Evolutionary conservation across 2,113 vertebrate genomes (phyloP), one percentile per base, ranked within the genome.

Genomic region (Mystacornis crossleyi): DNA sequence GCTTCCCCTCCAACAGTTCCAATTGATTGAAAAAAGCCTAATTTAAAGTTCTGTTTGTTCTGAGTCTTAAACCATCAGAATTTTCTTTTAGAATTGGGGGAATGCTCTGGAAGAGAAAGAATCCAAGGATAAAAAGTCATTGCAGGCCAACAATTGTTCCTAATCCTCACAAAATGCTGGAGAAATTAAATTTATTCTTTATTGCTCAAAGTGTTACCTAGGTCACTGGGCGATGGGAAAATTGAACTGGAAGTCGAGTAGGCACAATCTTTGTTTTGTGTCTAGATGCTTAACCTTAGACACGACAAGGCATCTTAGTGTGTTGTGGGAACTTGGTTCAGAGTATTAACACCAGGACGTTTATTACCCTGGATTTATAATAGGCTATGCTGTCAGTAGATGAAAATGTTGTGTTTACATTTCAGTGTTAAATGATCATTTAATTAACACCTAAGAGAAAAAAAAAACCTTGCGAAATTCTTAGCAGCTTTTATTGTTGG

Each of bases 161-260:
- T 99, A 99, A 99, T 99, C 98, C 98, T 98, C 97, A 98, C 98
- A 98, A 99, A 99, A 98, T 99, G 98, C 98, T 98, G 98, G 96
- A 98, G 98, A 99, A 99, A 99, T 99, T 99, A 98, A 99, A 99
- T 98, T 98, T 98, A 98, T 98, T 98, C 98, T 98, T 98, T 98
- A 98, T 98, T 97, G 98, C 98, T 97, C 95, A 5, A 97, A 98
- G 98, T 98, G 98, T 99, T 99, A 98, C 98, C 98, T 98, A 98
- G 98, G 98, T 99, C 98, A 98, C 98, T 98, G 97, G 97, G 98
- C 95, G 98, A 98, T 99, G 98, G 98, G 98, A 99, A 99, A 98
- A 98, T 97, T 96, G 98, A 98, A 97, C 98, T 98, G 97, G 97
- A 98, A 98, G 98, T 98, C 66, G 98, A 98, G 97, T 97, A 98